Base-by-base conservation (phyloP, 2,113 vertebrate genomes). In the Rhinichthys klamathensis region DNA sequence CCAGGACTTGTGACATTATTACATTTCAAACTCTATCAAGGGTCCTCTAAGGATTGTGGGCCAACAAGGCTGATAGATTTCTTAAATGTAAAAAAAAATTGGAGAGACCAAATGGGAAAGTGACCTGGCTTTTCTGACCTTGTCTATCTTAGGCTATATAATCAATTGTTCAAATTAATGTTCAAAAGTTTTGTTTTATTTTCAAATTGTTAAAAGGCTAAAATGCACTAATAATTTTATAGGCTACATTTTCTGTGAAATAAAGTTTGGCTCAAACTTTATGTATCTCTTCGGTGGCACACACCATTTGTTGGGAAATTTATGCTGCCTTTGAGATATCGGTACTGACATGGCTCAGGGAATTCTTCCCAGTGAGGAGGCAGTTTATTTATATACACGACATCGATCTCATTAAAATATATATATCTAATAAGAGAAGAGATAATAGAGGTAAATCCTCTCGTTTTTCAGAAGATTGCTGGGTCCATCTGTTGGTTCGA, bases 401-500 rank as follows among this genome's bases (percentile, higher is more conserved):
- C 82, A 88, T 84, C 8, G 74, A 90, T 81, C 89, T 94, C 89
- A 91, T 93, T 92, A 91, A 86, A 90, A 92, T 85, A 80, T 63
- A 90, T 54, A 92, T 88, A 88, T 92, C 58, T 86, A 87, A 61
- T 90, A 87, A 87, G 85, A 83, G 91, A 91, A 88, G 91, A 85
- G 88, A 92, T 84, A 88, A 90, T 84, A 67, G 87, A 76, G 30
- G 79, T 83, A 82, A 89, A 93, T 91, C 91, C 89, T 90, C 84
- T 91, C 72, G 90, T 92, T 93, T 93, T 92, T 83, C 78, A 49
- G 87, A 84, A 91, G 88, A 91, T 86, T 90, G 91, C 51, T 56
- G 10, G 82, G 89, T 93, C 94, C 94, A 94, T 95, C 93, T 95
- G 95, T 91, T 91, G 83, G 89, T 70, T 87, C 83, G 87, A 87